phyloP scores from a whole-genome alignment of 2,113 vertebrate species.

The Syngnathus typhle region DNA sequence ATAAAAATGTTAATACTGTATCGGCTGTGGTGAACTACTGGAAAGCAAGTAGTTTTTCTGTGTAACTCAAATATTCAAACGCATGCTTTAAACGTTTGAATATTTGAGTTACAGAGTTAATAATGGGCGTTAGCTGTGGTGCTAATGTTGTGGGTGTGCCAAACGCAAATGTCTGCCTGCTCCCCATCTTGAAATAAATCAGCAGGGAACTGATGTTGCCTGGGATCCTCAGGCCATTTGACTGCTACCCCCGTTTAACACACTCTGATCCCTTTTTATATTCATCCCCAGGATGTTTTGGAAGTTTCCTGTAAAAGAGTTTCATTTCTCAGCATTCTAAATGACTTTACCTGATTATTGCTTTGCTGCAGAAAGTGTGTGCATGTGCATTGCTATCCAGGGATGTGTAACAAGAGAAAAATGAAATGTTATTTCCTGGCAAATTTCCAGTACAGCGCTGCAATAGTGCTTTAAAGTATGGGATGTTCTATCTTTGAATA shows the following conservation, averaged over 20 bases:
- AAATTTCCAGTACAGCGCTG: background rate
- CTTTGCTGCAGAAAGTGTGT: constrained; percentile 13
- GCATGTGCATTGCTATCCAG: background rate
- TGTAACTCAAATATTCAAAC: background rate
- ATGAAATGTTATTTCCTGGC: background rate
- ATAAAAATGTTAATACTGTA: background rate
- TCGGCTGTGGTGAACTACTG: background rate
- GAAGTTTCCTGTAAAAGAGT: constrained; percentile 24
- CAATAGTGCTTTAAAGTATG: background rate
- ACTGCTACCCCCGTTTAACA: background rate
- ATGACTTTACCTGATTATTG: constrained; percentile 6
- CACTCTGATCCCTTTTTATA: background rate
- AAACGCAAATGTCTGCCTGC: constrained; percentile 31
- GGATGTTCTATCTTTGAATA: background rate
- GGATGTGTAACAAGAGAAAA: background rate
- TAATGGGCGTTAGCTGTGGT: constrained; percentile 10
- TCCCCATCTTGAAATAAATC: constrained; percentile 13
- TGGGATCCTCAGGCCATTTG: background rate
- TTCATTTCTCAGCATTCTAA: constrained; percentile 25
- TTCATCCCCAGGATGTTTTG: background rate
- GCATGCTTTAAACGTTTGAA: background rate
- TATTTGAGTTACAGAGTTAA: background rate
- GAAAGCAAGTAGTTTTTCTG: background rate
- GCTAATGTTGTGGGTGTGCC: constrained; percentile 31
- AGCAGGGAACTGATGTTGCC: constrained; percentile 15